Conservation (phyloP, 2,888 invertebrate genomes). For the Bugulina stolonifera region DNA sequence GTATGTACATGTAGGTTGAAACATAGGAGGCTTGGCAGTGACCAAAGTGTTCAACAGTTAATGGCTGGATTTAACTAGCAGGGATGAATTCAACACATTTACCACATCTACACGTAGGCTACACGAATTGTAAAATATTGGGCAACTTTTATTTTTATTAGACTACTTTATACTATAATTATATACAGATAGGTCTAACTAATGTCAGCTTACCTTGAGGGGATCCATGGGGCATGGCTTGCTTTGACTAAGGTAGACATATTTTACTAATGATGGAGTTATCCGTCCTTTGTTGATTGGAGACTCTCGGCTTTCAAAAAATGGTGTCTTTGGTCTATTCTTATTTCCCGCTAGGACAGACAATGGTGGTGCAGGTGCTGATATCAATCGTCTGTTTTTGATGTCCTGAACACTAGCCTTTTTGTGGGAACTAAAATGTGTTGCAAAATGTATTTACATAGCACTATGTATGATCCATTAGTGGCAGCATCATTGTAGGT, state of each 20-base stretch:
- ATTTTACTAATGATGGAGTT: not conserved
- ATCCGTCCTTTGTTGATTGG: not conserved
- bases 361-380: not conserved
- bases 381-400: not conserved
- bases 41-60: no score
- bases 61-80: no score
- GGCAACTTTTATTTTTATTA: no score
- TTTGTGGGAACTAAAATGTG: not conserved
- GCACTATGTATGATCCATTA: not conserved
- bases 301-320: constrained; percentile 12
- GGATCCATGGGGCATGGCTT: constrained; percentile 12
- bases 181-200: no score
- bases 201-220: constrained; percentile 1
- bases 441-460: not conserved
- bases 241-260: constrained; percentile 1
- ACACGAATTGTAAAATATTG: no score
- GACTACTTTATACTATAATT: no score
- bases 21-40: no score
- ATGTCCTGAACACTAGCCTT: not conserved
- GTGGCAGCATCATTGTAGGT: not conserved
- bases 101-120: no score
- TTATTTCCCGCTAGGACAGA: not conserved
- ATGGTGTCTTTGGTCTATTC: constrained; percentile 4
- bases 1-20: no score
- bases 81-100: no score